phyloP scores from a whole-genome alignment of 2,797 vertebrate species.

The Phrynocephalus forsythii region DNA sequence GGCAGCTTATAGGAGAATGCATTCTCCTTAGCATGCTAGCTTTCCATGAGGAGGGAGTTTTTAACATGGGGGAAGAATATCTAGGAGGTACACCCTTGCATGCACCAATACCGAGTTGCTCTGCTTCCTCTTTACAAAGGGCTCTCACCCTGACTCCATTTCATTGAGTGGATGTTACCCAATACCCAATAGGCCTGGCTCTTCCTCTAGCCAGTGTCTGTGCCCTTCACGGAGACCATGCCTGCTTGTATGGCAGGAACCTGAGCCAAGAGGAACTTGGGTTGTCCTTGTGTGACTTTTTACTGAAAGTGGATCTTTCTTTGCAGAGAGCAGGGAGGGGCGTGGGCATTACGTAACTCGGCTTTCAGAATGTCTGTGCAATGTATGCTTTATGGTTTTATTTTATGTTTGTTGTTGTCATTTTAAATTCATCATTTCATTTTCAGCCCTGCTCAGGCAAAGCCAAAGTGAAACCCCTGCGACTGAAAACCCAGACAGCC shows the following conservation, averaged over 20 bases:
- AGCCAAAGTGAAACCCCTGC: not conserved
- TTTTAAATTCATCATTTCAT: not conserved
- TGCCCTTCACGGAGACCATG: not conserved
- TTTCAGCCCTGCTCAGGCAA: not conserved
- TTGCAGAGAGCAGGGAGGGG: no score
- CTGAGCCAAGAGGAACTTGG: conserved; percentile 19
- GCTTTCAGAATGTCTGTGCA: not conserved
- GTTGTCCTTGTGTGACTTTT: not conserved
- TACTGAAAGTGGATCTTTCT: not conserved
- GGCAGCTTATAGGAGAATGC: no score
- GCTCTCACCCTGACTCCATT: not conserved
- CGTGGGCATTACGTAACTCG: not conserved
- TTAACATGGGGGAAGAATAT: not conserved
- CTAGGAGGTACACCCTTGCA: not conserved
- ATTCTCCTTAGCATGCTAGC: not conserved
- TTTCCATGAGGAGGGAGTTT: not conserved
- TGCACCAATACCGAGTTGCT: not conserved
- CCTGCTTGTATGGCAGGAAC: not conserved
- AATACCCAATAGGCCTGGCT: not conserved
- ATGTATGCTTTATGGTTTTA: not conserved
- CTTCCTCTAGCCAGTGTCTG: not conserved
- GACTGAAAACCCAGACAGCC: not conserved
- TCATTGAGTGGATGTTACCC: not conserved
- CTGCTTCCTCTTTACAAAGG: not conserved
- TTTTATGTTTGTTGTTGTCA: no score